Evolutionary conservation across 2,113 vertebrate species (phyloP).

Genomic region (Eubucco bourcierii): DNA sequence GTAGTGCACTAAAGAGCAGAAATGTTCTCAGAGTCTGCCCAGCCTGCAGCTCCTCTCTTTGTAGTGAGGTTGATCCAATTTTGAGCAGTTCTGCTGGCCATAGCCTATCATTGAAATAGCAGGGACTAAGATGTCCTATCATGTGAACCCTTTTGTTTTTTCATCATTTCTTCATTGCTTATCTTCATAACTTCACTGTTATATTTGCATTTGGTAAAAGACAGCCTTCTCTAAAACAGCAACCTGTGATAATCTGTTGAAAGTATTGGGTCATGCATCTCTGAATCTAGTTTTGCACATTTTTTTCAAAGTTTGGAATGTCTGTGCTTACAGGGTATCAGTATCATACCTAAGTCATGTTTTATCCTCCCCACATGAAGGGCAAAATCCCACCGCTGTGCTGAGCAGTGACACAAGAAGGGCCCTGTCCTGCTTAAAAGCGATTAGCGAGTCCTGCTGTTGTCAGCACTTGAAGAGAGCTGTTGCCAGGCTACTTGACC

Average conservation of each 20-base stretch:
- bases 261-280: background rate
- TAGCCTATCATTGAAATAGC: background rate
- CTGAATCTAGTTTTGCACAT: background rate
- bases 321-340: background rate
- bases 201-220: background rate
- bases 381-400: background rate
- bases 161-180: background rate
- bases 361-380: background rate
- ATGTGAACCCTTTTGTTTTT: background rate
- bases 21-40: background rate
- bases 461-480: background rate
- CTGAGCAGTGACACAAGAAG: background rate
- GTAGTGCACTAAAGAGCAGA: background rate
- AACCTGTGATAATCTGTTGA: background rate
- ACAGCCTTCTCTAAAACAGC: background rate
- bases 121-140: background rate
- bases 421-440: background rate
- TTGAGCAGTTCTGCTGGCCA: background rate
- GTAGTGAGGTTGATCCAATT: background rate
- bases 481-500: slow-evolving; percentile 34
- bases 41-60: background rate
- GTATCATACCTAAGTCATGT: background rate
- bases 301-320: background rate
- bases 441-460: background rate
- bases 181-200: background rate